phyloP scores from a whole-genome alignment of 2,888 invertebrate species.

The Malthinus flaveolus region DNA sequence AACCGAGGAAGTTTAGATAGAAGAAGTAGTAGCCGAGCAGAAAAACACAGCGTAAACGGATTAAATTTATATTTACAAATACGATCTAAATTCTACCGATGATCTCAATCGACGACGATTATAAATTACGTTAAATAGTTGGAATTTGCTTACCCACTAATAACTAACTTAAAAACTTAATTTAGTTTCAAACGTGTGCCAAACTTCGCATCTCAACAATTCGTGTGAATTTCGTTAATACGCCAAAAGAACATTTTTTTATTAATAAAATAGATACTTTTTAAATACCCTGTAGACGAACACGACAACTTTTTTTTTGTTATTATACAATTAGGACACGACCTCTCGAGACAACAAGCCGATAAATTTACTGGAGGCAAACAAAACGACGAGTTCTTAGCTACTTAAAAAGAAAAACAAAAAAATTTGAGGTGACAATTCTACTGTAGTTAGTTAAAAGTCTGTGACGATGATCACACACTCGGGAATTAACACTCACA shows the following conservation, averaged over 20 bases:
- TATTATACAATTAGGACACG: conserved; percentile 5
- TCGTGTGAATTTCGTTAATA: too few species aligned
- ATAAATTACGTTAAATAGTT: too few species aligned
- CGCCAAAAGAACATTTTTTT: neutral
- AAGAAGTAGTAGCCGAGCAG: too few species aligned
- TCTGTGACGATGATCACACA: conserved; percentile 38
- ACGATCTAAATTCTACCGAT: too few species aligned
- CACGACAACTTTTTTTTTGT: neutral
- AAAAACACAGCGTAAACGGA: too few species aligned
- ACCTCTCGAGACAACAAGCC: neutral
- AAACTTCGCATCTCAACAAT: too few species aligned
- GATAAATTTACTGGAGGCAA: neutral
- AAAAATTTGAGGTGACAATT: conserved; percentile 21
- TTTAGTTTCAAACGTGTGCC: too few species aligned
- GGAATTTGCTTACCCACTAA: too few species aligned
- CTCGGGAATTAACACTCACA: conserved; percentile 47
- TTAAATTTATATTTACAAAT: too few species aligned
- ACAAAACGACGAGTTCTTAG: neutral
- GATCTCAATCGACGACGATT: too few species aligned
- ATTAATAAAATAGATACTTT: conserved; percentile 6
- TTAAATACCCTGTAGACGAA: conserved; percentile 5
- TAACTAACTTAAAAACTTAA: too few species aligned
- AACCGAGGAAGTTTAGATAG: too few species aligned
- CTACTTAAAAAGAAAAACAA: neutral
- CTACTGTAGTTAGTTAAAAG: conserved; percentile 10